phyloP scores from a whole-genome alignment of 1,140 invertebrate species.

The Drosophila tropicalis region DNA sequence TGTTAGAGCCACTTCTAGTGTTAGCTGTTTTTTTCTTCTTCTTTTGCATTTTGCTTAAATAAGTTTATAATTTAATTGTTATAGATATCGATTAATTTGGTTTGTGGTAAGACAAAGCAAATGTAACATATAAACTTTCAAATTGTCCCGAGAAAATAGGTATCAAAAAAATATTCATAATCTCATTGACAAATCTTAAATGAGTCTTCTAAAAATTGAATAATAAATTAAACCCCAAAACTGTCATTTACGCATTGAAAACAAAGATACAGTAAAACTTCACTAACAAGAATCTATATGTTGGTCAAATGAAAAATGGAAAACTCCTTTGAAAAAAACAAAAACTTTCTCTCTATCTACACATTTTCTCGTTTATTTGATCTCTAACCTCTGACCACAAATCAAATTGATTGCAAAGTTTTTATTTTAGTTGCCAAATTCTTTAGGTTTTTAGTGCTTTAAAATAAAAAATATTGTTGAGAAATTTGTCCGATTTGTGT shows the following conservation, averaged over 20 bases:
- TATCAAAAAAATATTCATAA: too few species aligned
- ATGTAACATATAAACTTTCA: not conserved
- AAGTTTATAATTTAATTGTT: constrained; percentile 10
- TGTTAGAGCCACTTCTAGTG: constrained; percentile 55
- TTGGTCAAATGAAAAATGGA: not conserved
- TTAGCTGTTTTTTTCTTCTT: constrained; percentile 49
- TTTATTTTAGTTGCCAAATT: constrained; percentile 16
- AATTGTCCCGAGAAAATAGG: not conserved
- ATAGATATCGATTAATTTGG: not conserved
- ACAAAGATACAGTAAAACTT: too few species aligned
- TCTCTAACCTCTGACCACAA: not conserved
- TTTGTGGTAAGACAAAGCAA: not conserved
- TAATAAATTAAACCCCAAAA: too few species aligned
- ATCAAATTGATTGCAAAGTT: constrained; percentile 6
- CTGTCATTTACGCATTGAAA: too few species aligned
- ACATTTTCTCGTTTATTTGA: not conserved
- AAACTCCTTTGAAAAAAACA: too few species aligned
- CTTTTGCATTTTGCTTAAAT: constrained; percentile 20
- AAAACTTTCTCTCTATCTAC: not conserved
- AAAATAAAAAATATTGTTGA: constrained; percentile 45
- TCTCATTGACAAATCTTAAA: too few species aligned
- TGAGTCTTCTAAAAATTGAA: too few species aligned
- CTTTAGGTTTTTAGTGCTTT: constrained; percentile 56
- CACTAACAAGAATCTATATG: not conserved
- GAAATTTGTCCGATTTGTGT: constrained; percentile 46